phyloP scores from a whole-genome alignment of 2,888 invertebrate genomes.

The Torymus tubicola region DNA sequence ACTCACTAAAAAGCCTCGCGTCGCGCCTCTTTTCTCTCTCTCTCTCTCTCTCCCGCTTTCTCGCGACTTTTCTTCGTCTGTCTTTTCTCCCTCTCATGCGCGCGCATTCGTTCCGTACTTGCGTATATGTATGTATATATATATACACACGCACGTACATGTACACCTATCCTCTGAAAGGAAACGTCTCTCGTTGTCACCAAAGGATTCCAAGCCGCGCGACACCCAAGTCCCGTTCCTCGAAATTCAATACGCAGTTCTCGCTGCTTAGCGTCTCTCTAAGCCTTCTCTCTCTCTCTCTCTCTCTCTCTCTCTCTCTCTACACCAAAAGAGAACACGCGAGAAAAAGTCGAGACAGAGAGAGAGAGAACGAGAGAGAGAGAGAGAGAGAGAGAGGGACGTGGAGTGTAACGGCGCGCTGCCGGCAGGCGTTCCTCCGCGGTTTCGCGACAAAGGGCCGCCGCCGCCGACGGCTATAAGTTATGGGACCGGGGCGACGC shows the following conservation, averaged over 20 bases:
- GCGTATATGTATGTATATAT: no score
- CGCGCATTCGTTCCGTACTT: no score
- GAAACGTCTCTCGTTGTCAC: not conserved
- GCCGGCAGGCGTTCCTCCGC: not conserved
- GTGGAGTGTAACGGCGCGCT: slow-evolving; percentile 31
- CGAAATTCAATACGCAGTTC: slow-evolving; percentile 49
- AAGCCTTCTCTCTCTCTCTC: not conserved
- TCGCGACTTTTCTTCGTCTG: no score
- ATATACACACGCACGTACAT: no score
- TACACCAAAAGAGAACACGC: not conserved
- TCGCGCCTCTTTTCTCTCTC: not conserved
- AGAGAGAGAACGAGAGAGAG: not conserved
- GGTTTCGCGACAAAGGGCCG: slow-evolving; percentile 61
- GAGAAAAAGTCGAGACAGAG: not conserved
- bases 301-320: not conserved
- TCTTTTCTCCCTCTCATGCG: no score
- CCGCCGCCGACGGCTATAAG: slow-evolving; percentile 65
- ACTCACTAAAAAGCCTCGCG: not conserved
- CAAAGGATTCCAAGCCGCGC: not conserved
- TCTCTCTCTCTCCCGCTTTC: no score
- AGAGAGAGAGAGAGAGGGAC: not conserved
- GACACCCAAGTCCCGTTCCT: slow-evolving; percentile 32
- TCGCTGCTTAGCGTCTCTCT: not conserved
- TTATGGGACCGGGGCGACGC: slow-evolving; percentile 60
- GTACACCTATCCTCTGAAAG: not conserved